Evolutionary conservation across 2,888 invertebrate species (phyloP), one percentile per base, ranked within the genome.

Genomic region (Ommatoiulus sabulosus): DNA sequence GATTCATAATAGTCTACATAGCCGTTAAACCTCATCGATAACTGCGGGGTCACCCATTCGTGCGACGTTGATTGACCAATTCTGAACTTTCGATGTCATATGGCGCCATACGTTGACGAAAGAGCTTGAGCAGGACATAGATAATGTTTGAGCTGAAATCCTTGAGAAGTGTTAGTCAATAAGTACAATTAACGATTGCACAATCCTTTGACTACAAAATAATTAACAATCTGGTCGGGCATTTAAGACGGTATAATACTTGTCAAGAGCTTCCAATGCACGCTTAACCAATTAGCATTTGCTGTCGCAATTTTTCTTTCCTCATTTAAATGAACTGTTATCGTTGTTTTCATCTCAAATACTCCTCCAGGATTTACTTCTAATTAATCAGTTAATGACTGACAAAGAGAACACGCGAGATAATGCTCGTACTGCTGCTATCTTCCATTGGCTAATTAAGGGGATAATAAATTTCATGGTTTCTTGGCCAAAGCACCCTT

Each of bases 261-360:
- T 63, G 15, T 57, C n/a, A 63, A 63, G 20, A n/a, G 63, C 63
- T 63, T 63, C 63, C 63, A 63, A 63, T 63, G 63, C 20, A 63
- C 8, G 63, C 4, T 20, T 20, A 63, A 20, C 63, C 63, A 12
- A 63, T 63, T 63, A 63, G 20, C 63, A 4, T 63, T 20, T 20
- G 20, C 7, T 63, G 63, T 52, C 52, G 15, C 4, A 52, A 6
- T 63, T 63, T 20, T 57, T 57, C 3, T 5, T 15, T 20, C 20
- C 1, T 63, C n/a, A 20, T 63, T 63, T n/a, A 5, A 20, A 63
- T 15, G 20, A n/a, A 63, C 63, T 20, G 5, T 63, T 20, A 63
- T n/a, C 15, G 20, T 63, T 20, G 20, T 17, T n/a, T 48, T 20
- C 5, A 63, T 20, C n/a, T 20, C 6, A 6, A 2, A 0, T 63